Percentiles rank a stretch among this genome's conserved stretches.
phyloP scores from a whole-genome alignment of 1,140 invertebrate genomes.

The Brachionus rubens region DNA sequence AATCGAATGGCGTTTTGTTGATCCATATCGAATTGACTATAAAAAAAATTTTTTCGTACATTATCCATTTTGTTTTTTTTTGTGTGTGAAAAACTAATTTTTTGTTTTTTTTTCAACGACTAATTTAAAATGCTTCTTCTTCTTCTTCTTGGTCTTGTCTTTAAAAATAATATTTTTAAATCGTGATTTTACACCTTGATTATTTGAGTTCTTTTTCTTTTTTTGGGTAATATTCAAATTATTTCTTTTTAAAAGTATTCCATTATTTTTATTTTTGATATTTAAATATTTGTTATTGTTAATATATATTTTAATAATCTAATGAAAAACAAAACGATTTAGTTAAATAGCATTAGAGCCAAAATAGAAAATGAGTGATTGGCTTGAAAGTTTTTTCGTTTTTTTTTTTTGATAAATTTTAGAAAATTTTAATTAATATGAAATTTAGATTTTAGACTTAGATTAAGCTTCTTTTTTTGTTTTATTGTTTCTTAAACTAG shows the following conservation, averaged over 20 bases:
- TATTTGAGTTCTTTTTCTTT: not conserved
- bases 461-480: too few species aligned
- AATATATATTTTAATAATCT: constrained; percentile 28
- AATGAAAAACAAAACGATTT: constrained; percentile 12
- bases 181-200: constrained; percentile 23
- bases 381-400: too few species aligned
- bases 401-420: too few species aligned
- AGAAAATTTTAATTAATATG: too few species aligned
- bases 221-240: too few species aligned
- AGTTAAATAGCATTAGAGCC: too few species aligned
- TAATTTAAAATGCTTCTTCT: not conserved
- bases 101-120: too few species aligned
- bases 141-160: not conserved
- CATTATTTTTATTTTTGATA: constrained; percentile 2
- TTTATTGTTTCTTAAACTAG: too few species aligned
- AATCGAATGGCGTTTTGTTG: constrained; percentile 27
- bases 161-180: not conserved
- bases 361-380: too few species aligned
- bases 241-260: constrained; percentile 19
- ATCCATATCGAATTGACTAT: not conserved
- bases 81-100: too few species aligned
- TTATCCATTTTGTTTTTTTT: not conserved
- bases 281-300: constrained; percentile 17
- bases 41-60: not conserved
- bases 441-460: too few species aligned